A percentile compares a stretch with the other conserved stretches of the same genome.
phyloP scores from a whole-genome alignment of 2,113 vertebrate species.

The Phyllostomus hastatus region DNA sequence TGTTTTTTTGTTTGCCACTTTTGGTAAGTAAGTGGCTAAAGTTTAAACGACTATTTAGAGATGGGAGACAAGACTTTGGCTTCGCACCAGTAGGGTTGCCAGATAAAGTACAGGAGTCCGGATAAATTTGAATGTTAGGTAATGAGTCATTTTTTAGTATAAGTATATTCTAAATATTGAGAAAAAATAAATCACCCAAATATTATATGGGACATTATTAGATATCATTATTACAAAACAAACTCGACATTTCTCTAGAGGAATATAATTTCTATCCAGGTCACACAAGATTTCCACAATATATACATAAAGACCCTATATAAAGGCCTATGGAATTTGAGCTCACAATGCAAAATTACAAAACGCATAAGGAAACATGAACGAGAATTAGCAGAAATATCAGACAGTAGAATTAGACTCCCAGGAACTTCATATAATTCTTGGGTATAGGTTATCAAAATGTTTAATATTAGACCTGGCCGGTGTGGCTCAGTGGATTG shows the following conservation, averaged over 20 bases:
- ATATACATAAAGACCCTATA: background rate
- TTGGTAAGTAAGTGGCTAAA: background rate
- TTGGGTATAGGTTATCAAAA: background rate
- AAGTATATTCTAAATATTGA: background rate
- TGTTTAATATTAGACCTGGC: background rate
- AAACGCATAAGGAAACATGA: background rate
- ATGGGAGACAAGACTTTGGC: background rate
- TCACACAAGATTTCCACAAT: background rate
- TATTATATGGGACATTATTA: background rate
- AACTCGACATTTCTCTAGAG: background rate
- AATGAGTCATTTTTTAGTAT: background rate
- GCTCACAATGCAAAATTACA: background rate
- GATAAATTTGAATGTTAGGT: background rate
- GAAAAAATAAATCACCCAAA: background rate
- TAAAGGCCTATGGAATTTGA: background rate
- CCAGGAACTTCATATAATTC: background rate
- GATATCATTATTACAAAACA: background rate
- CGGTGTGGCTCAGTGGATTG: no score
- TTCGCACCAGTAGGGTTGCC: background rate
- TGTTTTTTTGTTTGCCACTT: background rate
- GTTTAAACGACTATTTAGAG: background rate
- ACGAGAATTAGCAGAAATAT: background rate
- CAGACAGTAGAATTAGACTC: background rate
- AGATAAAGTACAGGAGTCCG: background rate
- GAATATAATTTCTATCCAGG: background rate